A percentile compares a stretch with the other conserved stretches of the same genome.
These are phyloP conservation scores for Ciona savignyi DNA, from an alignment of 23 tunicate genomes.

Conservation along the genomic window DNA sequence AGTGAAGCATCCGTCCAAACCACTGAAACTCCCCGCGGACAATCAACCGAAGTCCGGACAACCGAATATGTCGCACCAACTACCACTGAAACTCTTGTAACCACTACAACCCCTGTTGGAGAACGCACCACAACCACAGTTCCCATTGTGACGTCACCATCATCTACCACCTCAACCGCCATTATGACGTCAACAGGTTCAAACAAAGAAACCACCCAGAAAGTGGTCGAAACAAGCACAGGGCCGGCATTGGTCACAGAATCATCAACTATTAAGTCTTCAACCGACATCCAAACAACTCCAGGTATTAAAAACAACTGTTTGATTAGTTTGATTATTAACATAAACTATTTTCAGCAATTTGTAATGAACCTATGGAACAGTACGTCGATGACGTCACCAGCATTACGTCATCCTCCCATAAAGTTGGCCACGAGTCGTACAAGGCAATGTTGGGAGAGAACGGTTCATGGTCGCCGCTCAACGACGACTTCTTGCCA, in stretches of 20 bases:
- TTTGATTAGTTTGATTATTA: too few species aligned
- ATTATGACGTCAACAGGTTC: neutral
- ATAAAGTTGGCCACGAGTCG: constrained; percentile 1
- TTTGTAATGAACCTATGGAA: too few species aligned
- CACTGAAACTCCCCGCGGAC: too few species aligned
- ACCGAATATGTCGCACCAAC: constrained; percentile 26
- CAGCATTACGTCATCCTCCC: too few species aligned
- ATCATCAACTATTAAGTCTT: too few species aligned
- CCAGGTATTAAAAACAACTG: too few species aligned
- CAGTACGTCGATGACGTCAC: too few species aligned
- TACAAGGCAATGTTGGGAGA: too few species aligned
- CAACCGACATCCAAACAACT: too few species aligned
- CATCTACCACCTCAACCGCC: neutral
- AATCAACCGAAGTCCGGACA: neutral
- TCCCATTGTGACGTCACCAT: constrained; percentile 2
- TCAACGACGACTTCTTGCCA: constrained; percentile 18
- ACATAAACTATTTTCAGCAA: too few species aligned
- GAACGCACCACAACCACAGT: constrained; percentile 17
- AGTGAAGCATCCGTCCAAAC: constrained; percentile 30
- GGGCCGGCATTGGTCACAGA: too few species aligned
- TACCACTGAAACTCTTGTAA: constrained; percentile 24
- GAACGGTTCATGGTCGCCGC: constrained; percentile 39
- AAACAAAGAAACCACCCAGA: neutral
- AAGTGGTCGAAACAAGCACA: neutral
- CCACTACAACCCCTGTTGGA: constrained; percentile 15